Percentiles rank a stretch among this genome's conserved stretches.
These are phyloP conservation scores for Lanistes nyassanus DNA, from an alignment of 1,140 invertebrate species.

Conservation along the genomic window DNA sequence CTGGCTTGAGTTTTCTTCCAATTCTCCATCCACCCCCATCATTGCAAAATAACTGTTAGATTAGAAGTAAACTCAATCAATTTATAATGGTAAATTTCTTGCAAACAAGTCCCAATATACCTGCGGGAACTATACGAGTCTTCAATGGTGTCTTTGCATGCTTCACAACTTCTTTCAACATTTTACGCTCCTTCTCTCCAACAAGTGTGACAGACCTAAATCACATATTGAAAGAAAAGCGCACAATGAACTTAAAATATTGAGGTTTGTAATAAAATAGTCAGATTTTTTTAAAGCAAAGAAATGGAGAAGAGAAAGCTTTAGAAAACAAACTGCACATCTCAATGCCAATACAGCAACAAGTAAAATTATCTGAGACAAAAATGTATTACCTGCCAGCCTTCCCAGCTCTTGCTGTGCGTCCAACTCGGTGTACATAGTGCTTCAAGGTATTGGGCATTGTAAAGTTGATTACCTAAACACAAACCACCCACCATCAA, in stretches of 20 bases:
- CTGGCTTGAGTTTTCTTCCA: too few species aligned
- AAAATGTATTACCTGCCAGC: conserved; percentile 64
- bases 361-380: background rate
- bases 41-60: too few species aligned
- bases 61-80: too few species aligned
- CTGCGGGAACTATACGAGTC: conserved; percentile 84
- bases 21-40: too few species aligned
- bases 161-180: conserved; percentile 93
- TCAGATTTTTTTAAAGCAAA: background rate
- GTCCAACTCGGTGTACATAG: conserved; percentile 94
- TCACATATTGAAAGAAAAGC: conserved; percentile 2
- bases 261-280: background rate
- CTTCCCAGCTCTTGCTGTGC: conserved; percentile 92
- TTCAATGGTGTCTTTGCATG: conserved; percentile 86
- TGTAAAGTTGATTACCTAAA: conserved; percentile 89
- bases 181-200: conserved; percentile 88
- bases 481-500: too few species aligned
- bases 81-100: background rate
- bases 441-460: conserved; percentile 94
- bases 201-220: conserved; percentile 90
- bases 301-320: background rate
- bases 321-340: background rate
- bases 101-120: conserved; percentile 52
- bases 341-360: background rate
- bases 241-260: background rate